phyloP scores from a whole-genome alignment of 2,113 vertebrate genomes.

The Leptobrachium ailaonicum region DNA sequence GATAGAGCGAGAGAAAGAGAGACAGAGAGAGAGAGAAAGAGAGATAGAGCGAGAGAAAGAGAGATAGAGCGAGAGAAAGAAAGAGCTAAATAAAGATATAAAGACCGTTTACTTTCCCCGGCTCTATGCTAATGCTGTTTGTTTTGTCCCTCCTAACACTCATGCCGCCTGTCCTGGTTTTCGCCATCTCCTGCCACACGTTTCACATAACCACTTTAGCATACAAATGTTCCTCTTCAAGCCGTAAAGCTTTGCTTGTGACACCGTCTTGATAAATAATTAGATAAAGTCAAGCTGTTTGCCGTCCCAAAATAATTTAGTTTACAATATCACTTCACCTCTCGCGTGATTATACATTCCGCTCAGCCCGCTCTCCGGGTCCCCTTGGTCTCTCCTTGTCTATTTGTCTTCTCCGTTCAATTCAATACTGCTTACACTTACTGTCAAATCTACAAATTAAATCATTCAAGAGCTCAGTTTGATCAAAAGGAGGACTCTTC shows the following conservation, averaged over 20 bases:
- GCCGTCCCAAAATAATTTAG: slow-evolving; percentile 44
- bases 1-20: no score
- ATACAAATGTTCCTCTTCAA: slow-evolving; percentile 30
- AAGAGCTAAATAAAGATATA: no score
- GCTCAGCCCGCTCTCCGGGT: slow-evolving; percentile 28
- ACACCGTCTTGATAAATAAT: slow-evolving; percentile 43
- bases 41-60: no score
- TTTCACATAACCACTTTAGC: slow-evolving; percentile 33
- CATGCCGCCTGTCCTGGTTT: neutral
- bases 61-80: no score
- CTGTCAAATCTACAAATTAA: slow-evolving; percentile 52
- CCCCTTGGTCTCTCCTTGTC: slow-evolving; percentile 49
- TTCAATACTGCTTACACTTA: slow-evolving; percentile 50
- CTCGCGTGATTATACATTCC: slow-evolving; percentile 46
- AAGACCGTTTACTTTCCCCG: no score
- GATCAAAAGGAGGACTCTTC: slow-evolving; percentile 48
- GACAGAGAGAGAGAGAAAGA: no score
- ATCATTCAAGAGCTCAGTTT: slow-evolving; percentile 48
- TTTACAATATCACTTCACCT: slow-evolving; percentile 45
- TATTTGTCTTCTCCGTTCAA: slow-evolving; percentile 50
- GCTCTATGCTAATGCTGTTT: neutral
- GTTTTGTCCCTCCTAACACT: neutral
- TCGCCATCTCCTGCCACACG: neutral
- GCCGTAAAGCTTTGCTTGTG: slow-evolving; percentile 8
- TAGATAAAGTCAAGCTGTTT: slow-evolving; percentile 46